phyloP scores from a whole-genome alignment of 2,113 vertebrate genomes.

The Ascaphus truei region DNA sequence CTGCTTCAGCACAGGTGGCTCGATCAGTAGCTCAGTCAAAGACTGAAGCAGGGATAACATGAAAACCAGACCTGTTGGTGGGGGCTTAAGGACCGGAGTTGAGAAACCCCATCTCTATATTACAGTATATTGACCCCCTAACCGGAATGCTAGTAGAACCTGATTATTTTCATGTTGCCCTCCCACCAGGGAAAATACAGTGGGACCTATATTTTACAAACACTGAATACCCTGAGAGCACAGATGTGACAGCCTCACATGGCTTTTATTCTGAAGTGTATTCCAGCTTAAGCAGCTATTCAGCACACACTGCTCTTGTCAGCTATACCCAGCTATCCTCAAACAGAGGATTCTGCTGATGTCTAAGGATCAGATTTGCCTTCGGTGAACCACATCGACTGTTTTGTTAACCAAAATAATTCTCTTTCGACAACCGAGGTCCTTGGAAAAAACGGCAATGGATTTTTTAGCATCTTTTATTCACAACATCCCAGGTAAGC shows the following conservation, averaged over 20 bases:
- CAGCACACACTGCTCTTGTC: neutral
- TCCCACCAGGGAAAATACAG: neutral
- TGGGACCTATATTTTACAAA: neutral
- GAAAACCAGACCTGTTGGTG: too few relatives aligned
- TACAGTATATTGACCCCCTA: too few relatives aligned
- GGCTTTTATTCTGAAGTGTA: constrained; percentile 15
- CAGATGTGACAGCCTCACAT: neutral
- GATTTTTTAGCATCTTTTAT: neutral
- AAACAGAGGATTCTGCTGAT: constrained; percentile 14
- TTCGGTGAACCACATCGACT: neutral
- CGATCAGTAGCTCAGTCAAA: too few relatives aligned
- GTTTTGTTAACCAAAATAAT: neutral
- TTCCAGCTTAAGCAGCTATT: neutral
- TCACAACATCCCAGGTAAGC: constrained; percentile 9
- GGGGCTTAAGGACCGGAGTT: too few relatives aligned
- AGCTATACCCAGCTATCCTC: neutral
- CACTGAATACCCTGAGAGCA: neutral
- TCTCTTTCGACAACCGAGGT: too few relatives aligned
- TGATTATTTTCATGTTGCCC: neutral
- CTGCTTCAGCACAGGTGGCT: too few relatives aligned
- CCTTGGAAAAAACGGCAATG: too few relatives aligned
- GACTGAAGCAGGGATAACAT: too few relatives aligned
- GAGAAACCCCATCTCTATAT: too few relatives aligned
- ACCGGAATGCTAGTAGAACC: too few relatives aligned
- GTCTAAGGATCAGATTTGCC: neutral